Evolutionary conservation across 2,797 vertebrate genomes (phyloP), one percentile per base, ranked within the genome.

Genomic region (Hypotaenidia philippensis): DNA sequence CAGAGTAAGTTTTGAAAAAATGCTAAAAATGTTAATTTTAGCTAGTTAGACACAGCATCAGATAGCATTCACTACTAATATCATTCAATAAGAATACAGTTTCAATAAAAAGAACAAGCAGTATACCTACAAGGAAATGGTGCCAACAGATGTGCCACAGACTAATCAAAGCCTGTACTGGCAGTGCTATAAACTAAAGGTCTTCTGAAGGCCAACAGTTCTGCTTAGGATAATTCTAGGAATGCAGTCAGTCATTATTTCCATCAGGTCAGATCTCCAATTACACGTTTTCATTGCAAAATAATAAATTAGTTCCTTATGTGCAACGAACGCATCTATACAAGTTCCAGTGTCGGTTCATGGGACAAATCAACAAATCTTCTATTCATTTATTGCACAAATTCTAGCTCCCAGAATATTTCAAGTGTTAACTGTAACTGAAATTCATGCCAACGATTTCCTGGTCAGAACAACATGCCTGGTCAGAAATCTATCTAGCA

Each of bases 281-380:
- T 81, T 31, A 91, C 34, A 85, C 25, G 34, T 65, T 93, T 89
- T 81, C 85, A 89, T 88, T 86, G 55, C 89, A 95, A 93, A 94
- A 93, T 78, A 89, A 91, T 50, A 93, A 94, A 96, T 87, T 25
- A 83, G 79, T 34, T 95, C 94, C 94, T 93, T 92, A 92, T 92
- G 94, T 69, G 76, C 61, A 94, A 69, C 22, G 81, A 44, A 44
- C 55, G 19, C 38, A 26, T 72, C 16, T 38, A 65, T 15, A 52
- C 53, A 50, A 93, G 68, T 66, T 45, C 41, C 87, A 92, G 60
- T 14, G 22, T 45, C 22, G 18, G 44, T 45, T 45, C 60, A 50
- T 2, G 16, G 64, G 38, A 86, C 32, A 13, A n/a, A 36, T 61
- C 89, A 91, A 78, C 41, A 87, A 68, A 61, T 75, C n/a, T 44